Evolutionary conservation across 37 sponge, comb jelly and placozoan genomes (phyloP), one percentile per base, ranked within the genome.

Genomic region (Amphimedon queenslandica): DNA sequence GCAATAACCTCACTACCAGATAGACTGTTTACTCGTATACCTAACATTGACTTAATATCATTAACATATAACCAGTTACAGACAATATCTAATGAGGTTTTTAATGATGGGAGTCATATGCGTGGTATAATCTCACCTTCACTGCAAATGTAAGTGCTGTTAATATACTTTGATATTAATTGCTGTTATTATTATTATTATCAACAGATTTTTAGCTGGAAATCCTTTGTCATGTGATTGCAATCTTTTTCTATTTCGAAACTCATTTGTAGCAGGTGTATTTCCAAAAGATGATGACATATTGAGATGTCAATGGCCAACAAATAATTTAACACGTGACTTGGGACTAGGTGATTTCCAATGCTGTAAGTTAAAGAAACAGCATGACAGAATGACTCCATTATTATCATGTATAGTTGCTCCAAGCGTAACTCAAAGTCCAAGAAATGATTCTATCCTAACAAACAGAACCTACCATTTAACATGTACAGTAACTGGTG

Each of bases 211-310:
- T 53, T 31, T 81, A 32, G 69, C 38, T 1, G 73, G 55, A 37
- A 89, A 89, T 32, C 80, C 77, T 10, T 79, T 73, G 77, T 82
- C 83, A 61, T 89, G 90, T 83, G 90, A 89, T 66, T 83, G 90
- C 47, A 39, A 42, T n/a, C n/a, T n/a, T n/a, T n/a, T n/a, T 29
- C 76, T 83, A 0, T 65, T 20, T 11, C 58, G 80, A 72, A 47
- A 18, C 13, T 47, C 53, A 47, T 47, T 47, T 47, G 13, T 47
- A 47, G 13, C 13, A 18, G 53, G 13, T 47, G 53, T 18, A n/a
- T 60, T 60, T 60, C 61, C 61, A 11, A 25, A 11, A 60, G 61
- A 60, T 25, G 5, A 25, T n/a, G 21, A 25, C 21, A 6, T 6
- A n/a, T 6, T n/a, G 21, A 25, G 5, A 6, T 60, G 61, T 60